Evolutionary conservation across 2,888 invertebrate genomes (phyloP), one percentile per base, ranked within the genome.

Genomic region (Dromius quadrimaculatus): DNA sequence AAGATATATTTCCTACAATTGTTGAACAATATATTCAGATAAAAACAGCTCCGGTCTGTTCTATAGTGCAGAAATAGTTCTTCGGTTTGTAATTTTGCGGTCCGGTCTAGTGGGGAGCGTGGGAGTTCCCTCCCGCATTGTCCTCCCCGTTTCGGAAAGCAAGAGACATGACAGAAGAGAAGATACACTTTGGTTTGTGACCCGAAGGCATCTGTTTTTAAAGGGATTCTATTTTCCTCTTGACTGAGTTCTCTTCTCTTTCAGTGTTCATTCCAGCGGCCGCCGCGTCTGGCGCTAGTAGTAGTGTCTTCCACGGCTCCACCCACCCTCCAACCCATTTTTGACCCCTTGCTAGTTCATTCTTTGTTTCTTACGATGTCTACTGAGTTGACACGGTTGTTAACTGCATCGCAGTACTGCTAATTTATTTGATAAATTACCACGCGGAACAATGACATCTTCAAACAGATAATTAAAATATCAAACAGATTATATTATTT

Each of bases 171-270:
- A 70, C 70, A 45, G 73, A 73, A 75, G 73, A 74, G n/a, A n/a
- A n/a, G 73, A 75, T 75, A 74, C 74, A 74, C 73, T 72, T 75
- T 74, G 76, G 76, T 76, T 76, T 77, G 76, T 77, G 78, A 78
- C 79, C 79, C 75, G 77, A 79, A 79, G 79, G 79, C 79, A 79
- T 79, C 79, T 79, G 79, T 79, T 78, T 79, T 78, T 77, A 77
- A 78, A 77, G 75, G 77, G 78, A 77, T 78, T 78, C 78, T 76
- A 78, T 78, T 78, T 78, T 78, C 78, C 75, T 74, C 78, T 78
- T 76, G 75, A 78, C 75, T 77, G 78, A 74, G 73, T 77, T 76
- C 74, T 73, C 72, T 72, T 59, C 71, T 47, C 43, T n/a, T 41
- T 8, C 13, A 36, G 19, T 59, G 57, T 34, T 57, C 57, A 32